Percentiles rank a stretch among this genome's conserved stretches.
phyloP scores from a whole-genome alignment of 2,113 vertebrate species.

The Indri indri region DNA sequence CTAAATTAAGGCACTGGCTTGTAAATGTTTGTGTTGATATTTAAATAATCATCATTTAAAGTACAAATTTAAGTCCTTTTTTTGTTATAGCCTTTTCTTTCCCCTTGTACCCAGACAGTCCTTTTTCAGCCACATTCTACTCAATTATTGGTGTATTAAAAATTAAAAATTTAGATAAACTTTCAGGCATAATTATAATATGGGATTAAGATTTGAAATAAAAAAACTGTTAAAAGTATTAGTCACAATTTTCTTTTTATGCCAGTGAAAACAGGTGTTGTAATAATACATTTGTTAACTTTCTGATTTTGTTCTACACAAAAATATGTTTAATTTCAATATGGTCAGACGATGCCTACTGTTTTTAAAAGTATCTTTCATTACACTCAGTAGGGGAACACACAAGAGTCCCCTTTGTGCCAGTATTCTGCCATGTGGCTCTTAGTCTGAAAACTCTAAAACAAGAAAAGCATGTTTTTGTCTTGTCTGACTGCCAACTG shows the following conservation, averaged over 20 bases:
- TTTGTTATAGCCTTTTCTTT: background rate
- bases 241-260: background rate
- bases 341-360: background rate
- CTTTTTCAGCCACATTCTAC: background rate
- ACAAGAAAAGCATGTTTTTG: background rate
- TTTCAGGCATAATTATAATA: background rate
- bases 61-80: background rate
- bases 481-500: background rate
- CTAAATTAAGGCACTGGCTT: background rate
- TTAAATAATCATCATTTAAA: background rate
- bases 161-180: background rate
- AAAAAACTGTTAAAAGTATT: background rate
- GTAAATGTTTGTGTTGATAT: background rate
- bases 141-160: background rate
- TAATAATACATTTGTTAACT: background rate
- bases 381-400: background rate
- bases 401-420: background rate
- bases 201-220: background rate
- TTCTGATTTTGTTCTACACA: background rate
- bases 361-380: background rate
- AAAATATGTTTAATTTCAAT: conserved; percentile 11
- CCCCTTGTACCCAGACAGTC: background rate
- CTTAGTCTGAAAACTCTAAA: background rate
- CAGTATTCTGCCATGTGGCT: background rate
- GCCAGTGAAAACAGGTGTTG: background rate